Evolutionary conservation across 2,888 invertebrate species (phyloP), one percentile per base, ranked within the genome.

Genomic region (Nysson spinosus): DNA sequence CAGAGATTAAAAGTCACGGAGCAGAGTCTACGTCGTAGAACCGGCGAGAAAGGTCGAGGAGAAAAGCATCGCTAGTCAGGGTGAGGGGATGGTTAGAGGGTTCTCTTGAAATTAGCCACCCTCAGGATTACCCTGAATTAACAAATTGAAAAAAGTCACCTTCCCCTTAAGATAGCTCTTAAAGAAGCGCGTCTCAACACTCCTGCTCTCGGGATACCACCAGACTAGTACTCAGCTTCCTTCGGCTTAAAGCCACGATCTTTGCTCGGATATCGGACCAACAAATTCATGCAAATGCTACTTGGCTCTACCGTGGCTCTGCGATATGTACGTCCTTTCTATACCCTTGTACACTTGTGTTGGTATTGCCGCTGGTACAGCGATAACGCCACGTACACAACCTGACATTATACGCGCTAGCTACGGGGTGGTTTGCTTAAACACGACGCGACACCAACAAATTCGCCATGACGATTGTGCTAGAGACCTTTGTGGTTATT

Each of bases 71-170:
- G 66, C 47, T 16, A 17, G 35, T 50, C 56, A 52, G 35, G 40
- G 43, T 51, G 65, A 32, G 37, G 26, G 34, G 12, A 44, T n/a
- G n/a, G n/a, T n/a, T n/a, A 51, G 66, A 75, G 67, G 62, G 75
- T 55, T 76, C 40, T 70, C 61, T 78, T 67, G 79, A 78, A 85
- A 85, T 85, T 85, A 85, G 83, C 84, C 78, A 76, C 79, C 82
- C 81, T 80, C 72, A 75, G 77, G 80, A 85, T 85, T 83, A 82
- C 79, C 75, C 72, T 79, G 83, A 84, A 84, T 85, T 84, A 84
- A 85, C 82, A 84, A 84, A 85, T 85, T 85, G 83, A 85, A 83
- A 85, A 79, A 83, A 82, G 75, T 74, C 77, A 69, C 67, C 69
- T 70, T 58, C 63, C 72, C 74, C 75, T 68, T 62, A 62, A n/a